Conservation (phyloP, 2,113 vertebrate species). For the Cyanoliseus patagonus region DNA sequence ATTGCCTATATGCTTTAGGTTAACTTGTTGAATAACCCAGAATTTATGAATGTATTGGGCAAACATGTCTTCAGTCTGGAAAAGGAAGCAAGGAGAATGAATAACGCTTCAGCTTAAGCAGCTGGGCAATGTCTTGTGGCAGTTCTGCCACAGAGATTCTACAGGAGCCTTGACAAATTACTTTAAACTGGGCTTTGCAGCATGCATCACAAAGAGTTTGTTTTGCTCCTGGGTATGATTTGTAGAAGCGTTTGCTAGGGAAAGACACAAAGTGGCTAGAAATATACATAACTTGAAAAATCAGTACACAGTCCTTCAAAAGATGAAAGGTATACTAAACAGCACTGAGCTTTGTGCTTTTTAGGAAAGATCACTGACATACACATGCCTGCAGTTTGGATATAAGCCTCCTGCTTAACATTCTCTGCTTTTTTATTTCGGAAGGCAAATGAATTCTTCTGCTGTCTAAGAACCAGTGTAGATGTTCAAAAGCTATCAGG, state of each 20-base stretch:
- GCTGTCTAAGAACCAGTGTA: neutral
- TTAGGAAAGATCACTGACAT: neutral
- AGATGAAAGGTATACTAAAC: neutral
- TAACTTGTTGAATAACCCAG: neutral
- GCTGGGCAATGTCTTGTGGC: neutral
- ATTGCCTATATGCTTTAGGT: neutral
- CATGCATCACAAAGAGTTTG: neutral
- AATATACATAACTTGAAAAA: neutral
- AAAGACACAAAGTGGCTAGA: neutral
- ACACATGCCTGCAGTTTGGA: neutral
- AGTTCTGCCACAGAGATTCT: neutral
- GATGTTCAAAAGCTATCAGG: neutral
- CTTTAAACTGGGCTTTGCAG: neutral
- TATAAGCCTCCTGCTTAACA: neutral
- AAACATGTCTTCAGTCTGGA: neutral
- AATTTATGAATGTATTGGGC: neutral
- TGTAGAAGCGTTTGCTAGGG: neutral
- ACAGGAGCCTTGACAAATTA: neutral
- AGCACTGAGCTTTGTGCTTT: neutral
- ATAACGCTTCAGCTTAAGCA: neutral
- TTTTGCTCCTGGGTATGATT: neutral
- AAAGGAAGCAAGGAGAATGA: neutral
- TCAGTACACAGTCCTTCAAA: neutral
- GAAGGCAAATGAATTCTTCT: neutral
- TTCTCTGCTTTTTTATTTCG: neutral